A percentile compares a stretch with the other conserved stretches of the same genome.
Conservation (phyloP, 2,113 vertebrate species). For the Hemibagrus wyckioides region DNA sequence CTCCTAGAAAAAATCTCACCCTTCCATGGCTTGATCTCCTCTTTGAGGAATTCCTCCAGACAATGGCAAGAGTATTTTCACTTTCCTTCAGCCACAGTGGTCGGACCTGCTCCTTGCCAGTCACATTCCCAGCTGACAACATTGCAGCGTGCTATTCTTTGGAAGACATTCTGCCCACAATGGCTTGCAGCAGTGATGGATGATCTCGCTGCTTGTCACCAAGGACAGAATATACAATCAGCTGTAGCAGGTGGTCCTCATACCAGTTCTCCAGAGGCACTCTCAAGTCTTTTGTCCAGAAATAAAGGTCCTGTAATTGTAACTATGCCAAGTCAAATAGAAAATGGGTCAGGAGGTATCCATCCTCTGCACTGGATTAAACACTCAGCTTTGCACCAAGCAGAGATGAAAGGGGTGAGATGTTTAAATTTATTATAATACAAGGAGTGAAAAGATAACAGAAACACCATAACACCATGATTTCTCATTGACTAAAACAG, state of each 20-base stretch:
- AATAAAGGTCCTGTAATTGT: slow-evolving; percentile 72
- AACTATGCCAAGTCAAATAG: slow-evolving; percentile 57
- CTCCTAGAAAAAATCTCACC: slow-evolving; percentile 71
- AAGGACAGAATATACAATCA: slow-evolving; percentile 56
- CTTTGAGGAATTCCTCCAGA: slow-evolving; percentile 63
- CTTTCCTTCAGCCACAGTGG: slow-evolving; percentile 70
- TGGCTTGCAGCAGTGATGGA: slow-evolving; percentile 64
- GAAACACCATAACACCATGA: not conserved
- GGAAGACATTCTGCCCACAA: slow-evolving; percentile 75
- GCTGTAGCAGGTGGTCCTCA: slow-evolving; percentile 35
- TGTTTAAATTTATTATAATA: not conserved
- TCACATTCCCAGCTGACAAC: slow-evolving; percentile 72
- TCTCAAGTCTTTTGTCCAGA: slow-evolving; percentile 52
- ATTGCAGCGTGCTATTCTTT: slow-evolving; percentile 80
- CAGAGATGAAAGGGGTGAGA: slow-evolving; percentile 60
- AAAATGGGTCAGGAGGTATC: slow-evolving; percentile 53
- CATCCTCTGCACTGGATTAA: slow-evolving; percentile 72
- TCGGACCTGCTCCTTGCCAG: slow-evolving; percentile 69
- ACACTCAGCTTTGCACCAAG: slow-evolving; percentile 61
- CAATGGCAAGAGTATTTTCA: slow-evolving; percentile 81
- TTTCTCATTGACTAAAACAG: not conserved
- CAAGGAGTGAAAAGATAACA: not conserved
- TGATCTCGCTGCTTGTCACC: slow-evolving; percentile 68
- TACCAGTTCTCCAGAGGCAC: slow-evolving; percentile 51
- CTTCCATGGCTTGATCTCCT: slow-evolving; percentile 73